A percentile compares a stretch with the other conserved stretches of the same genome.
Evolutionary conservation across 2,113 vertebrate species (phyloP).

Genomic region (Agapornis roseicollis): DNA sequence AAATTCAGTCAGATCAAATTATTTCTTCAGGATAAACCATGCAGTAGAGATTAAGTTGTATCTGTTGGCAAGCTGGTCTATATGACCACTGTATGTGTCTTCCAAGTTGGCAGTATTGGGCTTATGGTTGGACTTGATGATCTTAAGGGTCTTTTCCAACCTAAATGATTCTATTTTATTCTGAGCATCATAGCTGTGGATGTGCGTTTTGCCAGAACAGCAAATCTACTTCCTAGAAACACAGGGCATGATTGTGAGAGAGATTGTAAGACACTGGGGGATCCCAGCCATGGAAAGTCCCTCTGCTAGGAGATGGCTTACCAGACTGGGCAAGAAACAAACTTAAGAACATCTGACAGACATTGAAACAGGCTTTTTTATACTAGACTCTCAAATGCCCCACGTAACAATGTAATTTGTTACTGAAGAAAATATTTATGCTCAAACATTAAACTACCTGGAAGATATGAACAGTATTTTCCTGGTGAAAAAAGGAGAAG

Average conservation of each 20-base stretch:
- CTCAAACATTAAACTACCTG: background rate
- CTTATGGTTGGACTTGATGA: background rate
- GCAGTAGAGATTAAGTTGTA: background rate
- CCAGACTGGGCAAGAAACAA: background rate
- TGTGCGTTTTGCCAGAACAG: background rate
- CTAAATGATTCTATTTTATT: background rate
- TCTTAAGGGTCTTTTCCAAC: background rate
- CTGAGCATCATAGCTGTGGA: background rate
- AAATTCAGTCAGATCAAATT: background rate
- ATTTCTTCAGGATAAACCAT: background rate
- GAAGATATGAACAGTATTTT: background rate
- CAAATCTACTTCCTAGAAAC: background rate
- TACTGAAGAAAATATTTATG: background rate
- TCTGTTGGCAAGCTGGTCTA: background rate
- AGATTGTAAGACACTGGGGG: rapidly evolving
- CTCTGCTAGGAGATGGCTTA: background rate
- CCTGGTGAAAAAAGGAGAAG: background rate
- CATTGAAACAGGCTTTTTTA: background rate
- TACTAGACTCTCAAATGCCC: background rate
- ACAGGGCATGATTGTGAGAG: background rate
- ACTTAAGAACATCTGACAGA: background rate
- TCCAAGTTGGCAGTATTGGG: background rate
- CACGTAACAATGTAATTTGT: background rate
- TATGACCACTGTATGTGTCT: background rate
- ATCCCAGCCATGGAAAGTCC: background rate